phyloP scores from a whole-genome alignment of 2,113 vertebrate species.

The Lipophrys pholis region DNA sequence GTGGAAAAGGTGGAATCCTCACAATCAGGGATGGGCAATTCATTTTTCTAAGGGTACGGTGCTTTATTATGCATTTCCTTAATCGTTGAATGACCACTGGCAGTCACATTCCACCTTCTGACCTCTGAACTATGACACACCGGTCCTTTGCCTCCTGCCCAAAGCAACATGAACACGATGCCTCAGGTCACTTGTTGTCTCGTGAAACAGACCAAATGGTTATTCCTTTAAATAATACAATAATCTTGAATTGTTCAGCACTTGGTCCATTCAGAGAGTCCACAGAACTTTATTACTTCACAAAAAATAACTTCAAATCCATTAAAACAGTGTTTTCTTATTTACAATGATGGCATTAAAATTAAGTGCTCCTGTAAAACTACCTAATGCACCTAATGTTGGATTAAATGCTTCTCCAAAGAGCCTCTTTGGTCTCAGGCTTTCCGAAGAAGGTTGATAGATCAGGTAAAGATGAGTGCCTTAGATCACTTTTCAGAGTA shows the following conservation, averaged over 20 bases:
- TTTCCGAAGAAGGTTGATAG: not conserved
- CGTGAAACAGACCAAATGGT: slow-evolving; percentile 19
- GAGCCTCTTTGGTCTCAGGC: not conserved
- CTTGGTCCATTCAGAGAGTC: not conserved
- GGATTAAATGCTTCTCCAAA: not conserved
- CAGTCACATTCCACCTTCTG: slow-evolving; percentile 67
- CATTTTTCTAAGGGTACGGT: too few species aligned
- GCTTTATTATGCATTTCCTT: slow-evolving; percentile 41
- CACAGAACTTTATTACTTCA: not conserved
- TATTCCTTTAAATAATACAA: slow-evolving; percentile 4
- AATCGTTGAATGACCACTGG: slow-evolving; percentile 56
- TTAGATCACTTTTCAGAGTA: not conserved
- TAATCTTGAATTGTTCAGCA: not conserved
- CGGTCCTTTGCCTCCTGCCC: slow-evolving; percentile 60
- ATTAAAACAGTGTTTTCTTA: not conserved
- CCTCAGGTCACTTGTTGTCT: slow-evolving; percentile 44
- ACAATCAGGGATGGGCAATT: too few species aligned
- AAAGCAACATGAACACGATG: slow-evolving; percentile 30
- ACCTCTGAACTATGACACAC: slow-evolving; percentile 72
- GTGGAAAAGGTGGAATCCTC: too few species aligned
- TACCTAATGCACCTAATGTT: not conserved
- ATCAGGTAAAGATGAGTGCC: not conserved
- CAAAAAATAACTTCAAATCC: not conserved
- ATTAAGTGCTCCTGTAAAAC: not conserved
- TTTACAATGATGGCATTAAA: not conserved